Conservation (phyloP, 2,113 vertebrate genomes). For the Nothoprocta pentlandii region DNA sequence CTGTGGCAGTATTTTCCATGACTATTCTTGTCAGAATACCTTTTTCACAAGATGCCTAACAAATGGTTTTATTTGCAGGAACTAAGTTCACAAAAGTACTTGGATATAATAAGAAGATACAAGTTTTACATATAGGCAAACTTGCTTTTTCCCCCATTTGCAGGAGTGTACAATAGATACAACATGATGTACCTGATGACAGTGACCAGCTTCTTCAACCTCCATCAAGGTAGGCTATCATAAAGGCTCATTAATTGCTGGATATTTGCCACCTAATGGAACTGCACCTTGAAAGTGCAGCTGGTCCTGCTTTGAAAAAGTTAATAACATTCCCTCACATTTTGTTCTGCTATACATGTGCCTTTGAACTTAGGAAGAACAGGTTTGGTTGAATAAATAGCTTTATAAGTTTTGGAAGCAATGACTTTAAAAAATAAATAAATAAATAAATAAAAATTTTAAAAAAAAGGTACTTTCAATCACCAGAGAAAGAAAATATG, state of each 20-base stretch:
- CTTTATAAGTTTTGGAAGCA: not conserved
- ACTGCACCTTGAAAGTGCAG: not conserved
- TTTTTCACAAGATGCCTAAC: slow-evolving; percentile 41
- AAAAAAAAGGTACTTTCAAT: not conserved
- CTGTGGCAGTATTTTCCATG: slow-evolving; percentile 13
- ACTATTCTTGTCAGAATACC: slow-evolving; percentile 36
- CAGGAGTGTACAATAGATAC: not conserved
- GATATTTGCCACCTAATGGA: not conserved
- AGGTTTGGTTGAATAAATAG: not conserved
- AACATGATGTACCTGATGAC: not conserved
- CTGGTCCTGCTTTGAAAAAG: not conserved
- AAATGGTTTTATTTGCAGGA: slow-evolving; percentile 12
- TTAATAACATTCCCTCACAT: not conserved
- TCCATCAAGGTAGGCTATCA: not conserved
- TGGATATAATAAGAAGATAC: not conserved
- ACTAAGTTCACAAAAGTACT: not conserved
- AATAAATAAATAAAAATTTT: not conserved
- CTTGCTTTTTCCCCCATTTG: not conserved
- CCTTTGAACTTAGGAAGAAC: not conserved
- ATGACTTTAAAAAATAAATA: not conserved
- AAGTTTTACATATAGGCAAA: not conserved
- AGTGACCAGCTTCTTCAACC: not conserved
- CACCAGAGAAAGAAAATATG: not conserved
- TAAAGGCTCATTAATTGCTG: not conserved
- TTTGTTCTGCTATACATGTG: not conserved